Conservation (phyloP, 1,140 invertebrate genomes). For the Trichonephila clavata region DNA sequence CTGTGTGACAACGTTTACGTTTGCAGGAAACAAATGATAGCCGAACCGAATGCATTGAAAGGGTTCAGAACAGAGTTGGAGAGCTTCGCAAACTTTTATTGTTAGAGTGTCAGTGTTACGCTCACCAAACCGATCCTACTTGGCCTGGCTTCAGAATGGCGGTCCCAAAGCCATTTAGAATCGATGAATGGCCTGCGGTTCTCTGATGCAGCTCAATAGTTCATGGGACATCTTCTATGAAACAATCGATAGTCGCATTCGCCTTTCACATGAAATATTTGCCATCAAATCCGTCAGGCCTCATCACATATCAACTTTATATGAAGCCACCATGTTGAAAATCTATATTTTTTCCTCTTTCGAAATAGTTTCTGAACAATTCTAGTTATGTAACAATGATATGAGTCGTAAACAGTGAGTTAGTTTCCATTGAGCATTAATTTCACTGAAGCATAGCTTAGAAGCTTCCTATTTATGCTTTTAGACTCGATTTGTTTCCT, state of each 20-base stretch:
- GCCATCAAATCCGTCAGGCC: neutral
- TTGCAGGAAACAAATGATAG: neutral
- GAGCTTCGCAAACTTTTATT: slow-evolving; percentile 7
- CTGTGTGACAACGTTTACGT: slow-evolving; percentile 2
- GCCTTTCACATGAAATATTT: neutral
- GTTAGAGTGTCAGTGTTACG: neutral
- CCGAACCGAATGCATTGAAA: neutral
- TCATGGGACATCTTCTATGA: slow-evolving; percentile 14
- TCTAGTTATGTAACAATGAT: neutral
- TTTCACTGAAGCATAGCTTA: too few relatives aligned
- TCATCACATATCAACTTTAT: neutral
- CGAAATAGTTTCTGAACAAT: neutral
- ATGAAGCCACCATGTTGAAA: neutral
- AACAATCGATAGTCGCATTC: neutral
- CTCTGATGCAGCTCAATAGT: neutral
- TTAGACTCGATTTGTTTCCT: too few relatives aligned
- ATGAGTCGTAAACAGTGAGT: too few relatives aligned
- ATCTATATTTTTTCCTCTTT: neutral
- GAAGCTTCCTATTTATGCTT: too few relatives aligned
- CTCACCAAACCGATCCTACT: neutral
- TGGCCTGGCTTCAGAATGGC: neutral
- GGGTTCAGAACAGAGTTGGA: neutral
- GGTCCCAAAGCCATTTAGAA: neutral
- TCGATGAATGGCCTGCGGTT: neutral
- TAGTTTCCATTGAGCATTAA: too few relatives aligned